Conservation (phyloP, 2,888 invertebrate species). For the Netelia inedita region DNA sequence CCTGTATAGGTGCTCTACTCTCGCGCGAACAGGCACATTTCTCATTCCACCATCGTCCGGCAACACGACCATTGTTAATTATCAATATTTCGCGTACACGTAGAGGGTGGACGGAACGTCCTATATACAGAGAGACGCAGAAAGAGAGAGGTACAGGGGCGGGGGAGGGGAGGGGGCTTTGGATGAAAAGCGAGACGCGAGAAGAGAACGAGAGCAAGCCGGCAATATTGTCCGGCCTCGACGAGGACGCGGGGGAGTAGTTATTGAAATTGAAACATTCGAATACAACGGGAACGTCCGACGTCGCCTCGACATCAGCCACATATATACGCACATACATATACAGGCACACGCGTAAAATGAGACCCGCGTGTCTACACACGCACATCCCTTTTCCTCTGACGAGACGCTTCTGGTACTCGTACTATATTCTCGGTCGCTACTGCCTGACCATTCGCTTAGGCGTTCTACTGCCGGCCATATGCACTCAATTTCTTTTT, state of each 20-base stretch:
- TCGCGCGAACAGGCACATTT: conserved; percentile 52
- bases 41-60: conserved; percentile 74
- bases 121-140: conserved; percentile 45
- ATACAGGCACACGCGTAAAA: too few relatives aligned
- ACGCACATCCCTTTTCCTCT: conserved; percentile 61
- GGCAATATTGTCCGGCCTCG: conserved; percentile 77
- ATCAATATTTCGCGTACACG: conserved; percentile 84
- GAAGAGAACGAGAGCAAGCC: conserved; percentile 47
- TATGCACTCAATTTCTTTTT: background rate
- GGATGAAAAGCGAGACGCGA: conserved; percentile 50
- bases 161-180: conserved; percentile 16
- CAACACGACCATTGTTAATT: conserved; percentile 84
- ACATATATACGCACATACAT: conserved; percentile 59
- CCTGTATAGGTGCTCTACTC: conserved; percentile 56
- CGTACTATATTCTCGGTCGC: background rate
- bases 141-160: conserved; percentile 45
- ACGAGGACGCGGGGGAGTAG: conserved; percentile 84
- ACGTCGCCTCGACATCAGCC: conserved; percentile 66
- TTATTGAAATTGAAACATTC: conserved; percentile 86
- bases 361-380: conserved; percentile 49
- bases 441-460: conserved; percentile 11
- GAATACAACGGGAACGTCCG: conserved; percentile 76
- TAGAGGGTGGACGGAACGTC: conserved; percentile 76
- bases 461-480: conserved; percentile 19
- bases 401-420: conserved; percentile 31